A percentile compares a stretch with the other conserved stretches of the same genome.
phyloP scores from a whole-genome alignment of 2,113 vertebrate species.

The Atractosteus spatula region DNA sequence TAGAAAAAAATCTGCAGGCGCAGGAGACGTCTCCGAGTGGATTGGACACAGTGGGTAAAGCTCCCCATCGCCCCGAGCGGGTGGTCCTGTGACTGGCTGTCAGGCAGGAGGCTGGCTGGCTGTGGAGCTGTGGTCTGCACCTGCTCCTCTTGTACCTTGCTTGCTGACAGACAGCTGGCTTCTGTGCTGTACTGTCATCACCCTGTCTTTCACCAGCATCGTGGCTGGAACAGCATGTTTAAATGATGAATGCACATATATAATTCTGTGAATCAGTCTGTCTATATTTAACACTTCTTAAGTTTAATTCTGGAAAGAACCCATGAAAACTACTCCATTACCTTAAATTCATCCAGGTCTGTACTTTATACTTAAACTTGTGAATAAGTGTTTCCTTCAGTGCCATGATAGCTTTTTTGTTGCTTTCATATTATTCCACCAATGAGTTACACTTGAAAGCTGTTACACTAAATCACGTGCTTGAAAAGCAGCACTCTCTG shows the following conservation, averaged over 20 bases:
- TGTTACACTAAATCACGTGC: neutral
- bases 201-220: neutral
- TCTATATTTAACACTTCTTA: neutral
- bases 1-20: neutral
- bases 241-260: neutral
- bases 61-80: neutral
- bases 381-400: too few species aligned
- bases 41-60: neutral
- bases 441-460: neutral
- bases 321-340: too few species aligned
- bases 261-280: neutral
- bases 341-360: too few species aligned
- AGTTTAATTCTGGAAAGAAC: too few species aligned
- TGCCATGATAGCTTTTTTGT: neutral
- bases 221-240: neutral
- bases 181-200: slow-evolving; percentile 12
- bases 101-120: slow-evolving; percentile 31
- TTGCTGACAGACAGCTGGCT: slow-evolving; percentile 5
- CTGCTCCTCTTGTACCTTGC: slow-evolving; percentile 12
- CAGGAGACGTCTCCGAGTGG: neutral
- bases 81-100: slow-evolving; percentile 15
- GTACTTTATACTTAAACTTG: too few species aligned
- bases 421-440: neutral
- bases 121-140: slow-evolving; percentile 24
- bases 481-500: neutral